Percentiles rank a stretch among this genome's conserved stretches.
Evolutionary conservation across 2,113 vertebrate genomes (phyloP).

Genomic region (Neolamprologus cancellatus): DNA sequence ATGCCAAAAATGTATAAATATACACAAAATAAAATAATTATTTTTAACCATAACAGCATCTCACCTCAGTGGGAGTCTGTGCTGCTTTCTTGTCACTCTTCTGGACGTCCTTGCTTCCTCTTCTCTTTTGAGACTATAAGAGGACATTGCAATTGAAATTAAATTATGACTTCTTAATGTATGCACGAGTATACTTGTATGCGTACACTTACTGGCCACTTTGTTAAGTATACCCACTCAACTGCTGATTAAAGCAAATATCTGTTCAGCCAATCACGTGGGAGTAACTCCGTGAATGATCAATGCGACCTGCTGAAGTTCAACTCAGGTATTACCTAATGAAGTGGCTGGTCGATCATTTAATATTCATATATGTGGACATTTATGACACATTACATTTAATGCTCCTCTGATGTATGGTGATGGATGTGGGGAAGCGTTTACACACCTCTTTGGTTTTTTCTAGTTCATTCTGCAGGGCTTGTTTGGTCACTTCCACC

Average conservation of each 20-base stretch:
- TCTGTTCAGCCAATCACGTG: neutral
- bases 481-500: conserved; percentile 92
- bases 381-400: neutral
- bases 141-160: neutral
- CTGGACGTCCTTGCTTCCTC: conserved; percentile 90
- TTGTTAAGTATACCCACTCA: neutral
- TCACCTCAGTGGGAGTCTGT: conserved; percentile 87
- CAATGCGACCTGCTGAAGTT: neutral
- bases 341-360: neutral
- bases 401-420: neutral
- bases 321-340: neutral
- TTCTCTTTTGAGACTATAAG: conserved; percentile 83
- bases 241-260: neutral
- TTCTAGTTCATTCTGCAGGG: conserved; percentile 91
- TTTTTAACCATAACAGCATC: neutral
- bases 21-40: neutral
- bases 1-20: neutral
- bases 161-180: neutral
- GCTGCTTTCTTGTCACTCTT: conserved; percentile 86
- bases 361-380: neutral
- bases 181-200: neutral
- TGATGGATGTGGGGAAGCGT: neutral
- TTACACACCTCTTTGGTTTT: conserved; percentile 85
- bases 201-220: neutral
- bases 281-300: neutral